Base-by-base conservation (phyloP, 2,888 invertebrate genomes). In the Ennomos erosarius region DNA sequence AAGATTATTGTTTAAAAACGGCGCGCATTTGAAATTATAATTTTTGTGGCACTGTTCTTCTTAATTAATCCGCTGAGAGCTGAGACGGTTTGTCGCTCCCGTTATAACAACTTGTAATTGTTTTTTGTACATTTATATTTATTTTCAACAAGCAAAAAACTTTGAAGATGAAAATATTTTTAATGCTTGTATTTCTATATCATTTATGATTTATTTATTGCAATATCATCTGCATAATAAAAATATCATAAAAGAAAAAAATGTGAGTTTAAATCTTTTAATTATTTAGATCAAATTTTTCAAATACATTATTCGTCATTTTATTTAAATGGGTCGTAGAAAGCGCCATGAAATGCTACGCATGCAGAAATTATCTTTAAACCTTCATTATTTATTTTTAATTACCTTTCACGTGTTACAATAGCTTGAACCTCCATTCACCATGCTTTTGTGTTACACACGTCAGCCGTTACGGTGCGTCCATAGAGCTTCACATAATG, bases 1-100 rank as follows among this genome's bases (percentile, higher is more conserved):
- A 46, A 47, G 55, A 42, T 38, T 51, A 60, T 60, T 55, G 55
- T 51, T 55, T 44, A 55, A 55, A 54, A 59, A 59, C 42, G 55
- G 42, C 51, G 13, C 47, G 42, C 16, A 59, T 60, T 60, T 55
- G 39, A 60, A 60, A 42, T 55, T 51, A 26, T 55, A 60, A 55
- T 59, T 59, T 55, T 47, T 26, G 46, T 34, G 37, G 47, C 11
- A n/a, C 33, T 43, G 54, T 34, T 11, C 40, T 45, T 50, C 50
- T 46, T 50, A 55, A 55, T 59, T 59, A 46, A 50, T 45, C 43
- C 46, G 35, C 38, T 38, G 46, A 36, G 52, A 39, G 11, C 12
- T 13, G 47, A 42, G 44, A 26, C 35, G 33, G 51, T 44, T 47
- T 39, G 33, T 13, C 13, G 5, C 33, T 42, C 12, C 13, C 11